Evolutionary conservation across 2,888 invertebrate genomes (phyloP), one percentile per base, ranked within the genome.

Genomic region (Lasioglossum oenotherae): DNA sequence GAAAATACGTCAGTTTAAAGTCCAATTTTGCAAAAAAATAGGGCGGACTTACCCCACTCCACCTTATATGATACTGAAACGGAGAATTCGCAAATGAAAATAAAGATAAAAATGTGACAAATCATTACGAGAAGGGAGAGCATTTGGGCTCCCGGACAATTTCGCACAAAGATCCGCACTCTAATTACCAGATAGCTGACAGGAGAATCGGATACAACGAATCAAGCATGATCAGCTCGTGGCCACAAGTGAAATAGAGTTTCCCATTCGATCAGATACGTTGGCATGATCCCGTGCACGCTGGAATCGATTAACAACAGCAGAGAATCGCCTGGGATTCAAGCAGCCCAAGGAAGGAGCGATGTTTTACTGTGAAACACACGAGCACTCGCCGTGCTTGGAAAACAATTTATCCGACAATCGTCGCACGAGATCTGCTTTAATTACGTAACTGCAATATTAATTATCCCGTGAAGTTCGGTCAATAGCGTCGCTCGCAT

Each of bases 391-490:
- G 31, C 10, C 46, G 67, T 19, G 23, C 10, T 8, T 19, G n/a
- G 3, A 14, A 23, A 84, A 85, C 64, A 84, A 80, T 69, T 71
- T 44, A 57, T 74, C 57, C 71, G 14, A n/a, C 44, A 44, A 73
- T 35, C 72, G 75, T 73, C 67, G 6, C n/a, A 38, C n/a, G 38
- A n/a, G 27, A 49, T 44, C 57, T 67, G 57, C 31, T 44, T 49
- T 80, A 80, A 85, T 84, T 84, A 85, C 84, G 80, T 35, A 41
- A 35, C 23, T 44, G 74, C 74, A 77, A 64, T 49, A 80, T 80
- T 84, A 74, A 84, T 85, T 74, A 77, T 77, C 80, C 80, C 71
- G 80, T 80, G 64, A 74, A 74, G 23, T 80, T 49, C 77, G 44
- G 60, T 71, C 71, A 82, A 82, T 64, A 27, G 46, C 27, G 35